phyloP scores from a whole-genome alignment of 2,888 invertebrate species.

The Idaea biselata region DNA sequence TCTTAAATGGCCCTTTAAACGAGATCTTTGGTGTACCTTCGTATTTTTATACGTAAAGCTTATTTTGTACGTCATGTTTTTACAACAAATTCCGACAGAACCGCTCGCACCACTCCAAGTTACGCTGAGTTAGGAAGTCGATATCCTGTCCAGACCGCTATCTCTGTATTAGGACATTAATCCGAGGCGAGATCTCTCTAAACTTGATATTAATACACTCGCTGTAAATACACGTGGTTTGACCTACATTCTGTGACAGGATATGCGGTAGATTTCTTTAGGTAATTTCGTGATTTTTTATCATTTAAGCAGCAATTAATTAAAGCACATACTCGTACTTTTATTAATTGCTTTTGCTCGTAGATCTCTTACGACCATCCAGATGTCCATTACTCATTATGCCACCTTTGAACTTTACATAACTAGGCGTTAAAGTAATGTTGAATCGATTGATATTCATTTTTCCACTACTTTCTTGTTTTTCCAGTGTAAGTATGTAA shows the following conservation, averaged over 20 bases:
- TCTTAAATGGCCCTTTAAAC: neutral
- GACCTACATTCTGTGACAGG: neutral
- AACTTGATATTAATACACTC: neutral
- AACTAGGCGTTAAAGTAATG: no score
- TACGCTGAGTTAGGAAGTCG: constrained; percentile 29
- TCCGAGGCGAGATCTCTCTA: neutral
- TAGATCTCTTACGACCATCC: no score
- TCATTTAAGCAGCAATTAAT: neutral
- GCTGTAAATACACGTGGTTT: neutral
- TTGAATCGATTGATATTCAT: no score
- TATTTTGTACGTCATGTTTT: neutral
- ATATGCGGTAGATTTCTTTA: neutral
- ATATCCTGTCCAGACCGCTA: constrained; percentile 27
- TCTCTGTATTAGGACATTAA: constrained; percentile 27
- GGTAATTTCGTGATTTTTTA: neutral
- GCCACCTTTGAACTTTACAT: no score
- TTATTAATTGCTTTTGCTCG: neutral
- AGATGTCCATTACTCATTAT: no score
- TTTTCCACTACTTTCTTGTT: neutral
- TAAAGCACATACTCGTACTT: neutral
- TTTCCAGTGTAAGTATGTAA: neutral
- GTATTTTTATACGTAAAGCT: neutral
- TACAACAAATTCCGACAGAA: neutral
- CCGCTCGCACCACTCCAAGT: neutral
- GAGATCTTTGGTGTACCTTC: neutral